These are phyloP conservation scores for Linhomoeus sp. DNA, from an alignment of 2,888 invertebrate species.

Conservation along the genomic window DNA sequence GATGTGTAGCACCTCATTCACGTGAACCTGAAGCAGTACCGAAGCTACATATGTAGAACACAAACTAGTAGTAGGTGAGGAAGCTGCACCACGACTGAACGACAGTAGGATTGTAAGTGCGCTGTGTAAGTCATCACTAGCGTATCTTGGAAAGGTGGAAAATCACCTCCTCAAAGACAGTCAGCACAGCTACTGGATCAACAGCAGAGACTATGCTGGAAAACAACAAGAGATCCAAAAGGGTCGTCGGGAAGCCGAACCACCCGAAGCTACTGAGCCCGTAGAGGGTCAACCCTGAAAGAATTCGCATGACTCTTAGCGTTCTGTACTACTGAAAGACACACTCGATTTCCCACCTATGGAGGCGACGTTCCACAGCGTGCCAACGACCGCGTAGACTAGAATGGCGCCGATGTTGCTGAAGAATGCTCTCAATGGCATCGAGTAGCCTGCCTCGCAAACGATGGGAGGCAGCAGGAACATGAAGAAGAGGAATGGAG, in stretches of 20 bases:
- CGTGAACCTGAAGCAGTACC: conserved; percentile 10
- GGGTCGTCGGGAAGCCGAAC: conserved; percentile 13
- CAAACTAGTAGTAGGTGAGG: no score
- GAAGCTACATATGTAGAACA: no score
- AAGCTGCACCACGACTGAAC: no score
- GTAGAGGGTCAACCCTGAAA: conserved; percentile 18
- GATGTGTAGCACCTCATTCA: conserved; percentile 42
- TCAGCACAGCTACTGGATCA: conserved; percentile 25
- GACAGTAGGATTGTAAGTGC: no score
- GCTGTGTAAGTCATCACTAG: not conserved
- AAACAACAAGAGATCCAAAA: conserved; percentile 19
- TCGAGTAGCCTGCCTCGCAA: conserved; percentile 94
- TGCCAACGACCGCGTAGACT: conserved; percentile 70
- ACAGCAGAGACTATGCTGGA: conserved; percentile 24
- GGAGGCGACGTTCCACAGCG: conserved; percentile 69
- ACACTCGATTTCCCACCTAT: conserved; percentile 19
- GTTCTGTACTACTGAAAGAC: not conserved
- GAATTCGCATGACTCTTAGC: not conserved
- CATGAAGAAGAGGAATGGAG: conserved; percentile 84
- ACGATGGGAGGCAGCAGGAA: conserved; percentile 96
- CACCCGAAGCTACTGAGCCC: conserved; percentile 19
- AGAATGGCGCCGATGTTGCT: conserved; percentile 88
- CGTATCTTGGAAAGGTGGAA: not conserved
- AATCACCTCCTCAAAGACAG: conserved; percentile 20
- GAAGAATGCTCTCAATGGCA: conserved; percentile 92